Evolutionary conservation across 2,797 vertebrate genomes (phyloP).

Genomic region (Synaphobranchus kaupii): DNA sequence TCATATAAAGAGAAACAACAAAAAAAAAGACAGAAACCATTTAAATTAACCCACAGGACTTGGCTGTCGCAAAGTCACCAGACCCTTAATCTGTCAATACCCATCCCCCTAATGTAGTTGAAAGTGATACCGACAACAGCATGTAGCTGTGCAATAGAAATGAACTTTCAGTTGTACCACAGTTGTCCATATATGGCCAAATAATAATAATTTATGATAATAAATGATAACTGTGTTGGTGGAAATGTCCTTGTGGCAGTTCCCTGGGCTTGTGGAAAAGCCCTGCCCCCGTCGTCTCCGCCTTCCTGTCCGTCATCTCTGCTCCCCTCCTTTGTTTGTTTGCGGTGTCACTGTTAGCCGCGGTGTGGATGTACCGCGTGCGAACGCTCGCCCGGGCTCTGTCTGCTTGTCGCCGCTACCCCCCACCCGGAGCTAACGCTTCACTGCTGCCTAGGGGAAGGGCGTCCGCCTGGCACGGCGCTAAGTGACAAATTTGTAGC

Average conservation of each 20-base stretch:
- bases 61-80: background rate
- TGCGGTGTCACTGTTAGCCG: constrained; percentile 60
- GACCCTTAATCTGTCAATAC: background rate
- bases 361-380: constrained; percentile 45
- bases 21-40: background rate
- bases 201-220: background rate
- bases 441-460: constrained; percentile 34
- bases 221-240: background rate
- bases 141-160: background rate
- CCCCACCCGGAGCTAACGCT: constrained; percentile 21
- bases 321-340: constrained; percentile 32
- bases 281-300: background rate
- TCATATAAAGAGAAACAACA: background rate
- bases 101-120: background rate
- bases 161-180: background rate
- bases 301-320: background rate
- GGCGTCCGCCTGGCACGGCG: constrained; percentile 37
- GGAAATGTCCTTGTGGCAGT: background rate
- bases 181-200: background rate
- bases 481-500: constrained; percentile 59
- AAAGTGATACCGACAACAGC: background rate
- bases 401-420: background rate
- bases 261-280: background rate
- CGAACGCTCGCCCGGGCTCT: background rate
- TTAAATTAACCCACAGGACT: background rate